Evolutionary conservation across 1,140 invertebrate species (phyloP), one percentile per base, ranked within the genome.

Genomic region (Aricia agestis): DNA sequence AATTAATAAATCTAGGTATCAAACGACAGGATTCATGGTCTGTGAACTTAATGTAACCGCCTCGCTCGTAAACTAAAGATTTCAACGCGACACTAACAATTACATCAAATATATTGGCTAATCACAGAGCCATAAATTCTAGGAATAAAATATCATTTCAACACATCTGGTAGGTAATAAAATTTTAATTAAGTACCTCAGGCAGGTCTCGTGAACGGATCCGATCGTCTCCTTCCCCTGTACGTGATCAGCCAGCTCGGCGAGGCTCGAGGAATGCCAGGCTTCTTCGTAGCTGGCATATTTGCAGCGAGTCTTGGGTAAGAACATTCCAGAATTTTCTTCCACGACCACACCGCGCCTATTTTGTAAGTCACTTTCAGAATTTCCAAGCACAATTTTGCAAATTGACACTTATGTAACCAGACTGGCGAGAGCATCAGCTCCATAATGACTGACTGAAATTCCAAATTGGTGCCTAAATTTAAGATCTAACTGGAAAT

Each of bases 211-310:
- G 96, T 96, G 58, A 91, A 84, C 36, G 95, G 93, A 1, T 92
- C 94, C 1, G 96, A 91, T 69, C 94, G 97, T 86, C 89, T 98
- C 7, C 90, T 97, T 68, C 97, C 97, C 0, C 92, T 95, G 7
- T 98, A 97, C 81, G 96, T 98, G 1, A 96, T 98, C 87, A 94
- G 95, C 63, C 93, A 94, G 58, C 92, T 98, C 77, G 95, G 96
- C 1, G 77, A 92, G 31, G 85, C 95, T 5, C 94, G 93, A 10
- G 97, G 97, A 1, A 84, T 98, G 10, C 95, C 97, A 0, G 97
- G 98, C 9, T 94, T 99, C 72, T 98, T 99, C 82, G 96, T 98
- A 0, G 96, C 97, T 4, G 96, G 97, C 32, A 94, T 95, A 67
- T 95, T 95, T 79, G 94, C 94, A 2, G 94, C 94, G 2, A 94